Evolutionary conservation across 2,888 invertebrate genomes (phyloP).

Genomic region (Vesta saturnalis): DNA sequence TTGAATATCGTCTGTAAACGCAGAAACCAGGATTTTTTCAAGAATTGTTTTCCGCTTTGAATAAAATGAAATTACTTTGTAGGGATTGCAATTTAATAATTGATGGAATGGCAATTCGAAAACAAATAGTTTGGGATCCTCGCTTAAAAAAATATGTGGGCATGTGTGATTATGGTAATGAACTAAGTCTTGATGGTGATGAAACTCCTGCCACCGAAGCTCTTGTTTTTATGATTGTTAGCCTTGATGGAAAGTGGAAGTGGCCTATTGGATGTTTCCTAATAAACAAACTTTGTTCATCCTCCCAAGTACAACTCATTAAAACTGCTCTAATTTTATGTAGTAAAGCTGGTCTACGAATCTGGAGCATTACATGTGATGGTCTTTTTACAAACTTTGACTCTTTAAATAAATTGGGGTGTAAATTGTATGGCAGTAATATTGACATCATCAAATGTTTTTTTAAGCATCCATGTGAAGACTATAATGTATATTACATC

Average conservation of each 20-base stretch:
- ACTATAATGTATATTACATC: slow-evolving; percentile 25
- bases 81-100: not conserved
- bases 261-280: slow-evolving; percentile 28
- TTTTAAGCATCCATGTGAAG: slow-evolving; percentile 25
- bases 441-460: slow-evolving; percentile 17
- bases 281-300: slow-evolving; percentile 17
- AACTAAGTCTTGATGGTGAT: slow-evolving; percentile 16
- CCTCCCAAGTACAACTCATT: slow-evolving; percentile 23
- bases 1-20: slow-evolving; percentile 13
- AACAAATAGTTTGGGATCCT: slow-evolving; percentile 28
- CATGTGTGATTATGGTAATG: slow-evolving; percentile 19
- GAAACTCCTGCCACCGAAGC: slow-evolving; percentile 33
- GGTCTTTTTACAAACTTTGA: slow-evolving; percentile 19
- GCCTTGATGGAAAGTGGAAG: slow-evolving; percentile 29
- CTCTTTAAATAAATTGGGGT: slow-evolving; percentile 24
- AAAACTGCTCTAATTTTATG: slow-evolving; percentile 12
- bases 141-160: slow-evolving; percentile 2
- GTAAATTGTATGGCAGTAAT: not conserved
- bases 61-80: not conserved
- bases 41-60: not conserved
- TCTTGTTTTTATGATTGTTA: slow-evolving; percentile 32
- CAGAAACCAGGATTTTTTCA: slow-evolving; percentile 12
- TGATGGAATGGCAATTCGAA: slow-evolving; percentile 32
- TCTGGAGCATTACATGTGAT: slow-evolving; percentile 29
- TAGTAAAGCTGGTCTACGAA: slow-evolving; percentile 17